Evolutionary conservation across 2,888 invertebrate genomes (phyloP).

Genomic region (Parapristionchus giblindavisi): DNA sequence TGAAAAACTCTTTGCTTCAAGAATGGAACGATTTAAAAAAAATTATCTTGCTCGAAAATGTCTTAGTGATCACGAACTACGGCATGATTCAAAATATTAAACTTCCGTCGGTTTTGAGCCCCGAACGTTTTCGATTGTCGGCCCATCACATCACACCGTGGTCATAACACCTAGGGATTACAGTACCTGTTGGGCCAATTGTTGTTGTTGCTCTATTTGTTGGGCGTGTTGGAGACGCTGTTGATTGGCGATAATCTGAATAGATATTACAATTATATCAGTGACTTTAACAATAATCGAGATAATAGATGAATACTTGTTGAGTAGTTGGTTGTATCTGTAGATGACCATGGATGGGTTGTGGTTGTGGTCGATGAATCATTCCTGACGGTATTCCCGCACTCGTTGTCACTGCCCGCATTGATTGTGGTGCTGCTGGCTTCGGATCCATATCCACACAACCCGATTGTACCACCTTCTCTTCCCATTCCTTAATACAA

Average conservation of each 20-base stretch:
- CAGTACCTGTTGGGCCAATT: constrained; percentile 17
- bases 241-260: constrained; percentile 16
- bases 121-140: too few relatives aligned
- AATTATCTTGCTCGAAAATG: too few relatives aligned
- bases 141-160: not conserved
- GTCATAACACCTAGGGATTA: not conserved
- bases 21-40: not conserved
- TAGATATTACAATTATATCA: not conserved
- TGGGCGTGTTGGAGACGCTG: not conserved
- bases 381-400: not conserved
- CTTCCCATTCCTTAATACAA: constrained; percentile 61
- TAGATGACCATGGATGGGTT: constrained; percentile 35
- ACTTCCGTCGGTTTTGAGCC: too few relatives aligned
- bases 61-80: too few relatives aligned
- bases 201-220: constrained; percentile 23
- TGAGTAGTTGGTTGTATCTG: constrained; percentile 32
- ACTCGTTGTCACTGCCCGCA: not conserved
- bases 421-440: constrained; percentile 31
- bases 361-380: constrained; percentile 31
- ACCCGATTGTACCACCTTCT: constrained; percentile 60
- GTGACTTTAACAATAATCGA: not conserved
- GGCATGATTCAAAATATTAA: too few relatives aligned
- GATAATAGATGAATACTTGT: constrained; percentile 20
- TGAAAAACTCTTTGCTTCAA: not conserved
- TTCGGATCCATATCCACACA: constrained; percentile 60